Evolutionary conservation across 2,888 invertebrate species (phyloP), one percentile per base, ranked within the genome.

Genomic region (Eupithecia exiguata): DNA sequence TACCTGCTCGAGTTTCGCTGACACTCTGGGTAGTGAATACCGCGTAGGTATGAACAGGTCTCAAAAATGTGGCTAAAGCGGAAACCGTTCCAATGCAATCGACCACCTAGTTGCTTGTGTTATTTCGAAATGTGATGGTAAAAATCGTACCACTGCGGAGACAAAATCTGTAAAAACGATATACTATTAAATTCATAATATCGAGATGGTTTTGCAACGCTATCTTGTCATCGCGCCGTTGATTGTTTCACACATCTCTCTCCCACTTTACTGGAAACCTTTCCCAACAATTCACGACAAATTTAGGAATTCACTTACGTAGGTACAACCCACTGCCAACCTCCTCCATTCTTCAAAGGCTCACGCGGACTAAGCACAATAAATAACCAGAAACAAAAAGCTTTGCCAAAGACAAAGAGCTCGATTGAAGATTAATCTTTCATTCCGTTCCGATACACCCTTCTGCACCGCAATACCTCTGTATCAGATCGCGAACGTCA

Each of bases 381-480:
- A 76, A 73, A 73, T 76, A 76, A 71, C 73, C 73, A 65, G 53
- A 63, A 70, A 71, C 71, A 76, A 76, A 72, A 75, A 76, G 73
- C 73, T 69, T 49, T 74, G 73, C 66, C 69, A 40, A 70, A 73
- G 76, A 76, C 76, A 76, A 76, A 72, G 75, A 75, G 69, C 76
- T 73, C 76, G 76, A 76, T 76, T 76, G 76, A 71, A 76, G 76
- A 76, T 76, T 76, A 76, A 76, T 76, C 76, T 76, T 76, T 76
- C 73, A 76, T 76, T 73, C 76, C 76, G 70, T 76, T 63, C 73
- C 71, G 73, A 76, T 76, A 73, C 76, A 76, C 76, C 76, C 76
- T 76, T 76, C 73, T 73, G 76, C 73, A 76, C 76, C 76, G 76
- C 76, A 76, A 76, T 76, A 76, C 76, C 71, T 69, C 73, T 73